phyloP scores from a whole-genome alignment of 2,888 invertebrate genomes.

The Drosophila nr. medialis region DNA sequence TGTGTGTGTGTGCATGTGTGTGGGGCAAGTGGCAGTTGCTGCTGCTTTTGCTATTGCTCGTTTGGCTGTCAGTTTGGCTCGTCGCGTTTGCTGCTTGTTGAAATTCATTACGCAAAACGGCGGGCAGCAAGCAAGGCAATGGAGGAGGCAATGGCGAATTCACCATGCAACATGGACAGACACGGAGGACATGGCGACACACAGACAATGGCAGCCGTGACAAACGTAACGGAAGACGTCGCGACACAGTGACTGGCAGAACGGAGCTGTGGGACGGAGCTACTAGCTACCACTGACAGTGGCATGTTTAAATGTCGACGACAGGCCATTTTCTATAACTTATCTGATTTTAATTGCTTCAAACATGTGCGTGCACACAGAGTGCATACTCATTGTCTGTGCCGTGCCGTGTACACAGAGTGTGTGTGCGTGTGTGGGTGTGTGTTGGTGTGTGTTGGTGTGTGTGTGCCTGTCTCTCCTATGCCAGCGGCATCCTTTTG shows the following conservation, averaged over 20 bases:
- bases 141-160: constrained; percentile 10
- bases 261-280: neutral
- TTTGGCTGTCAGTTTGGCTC: constrained; percentile 60
- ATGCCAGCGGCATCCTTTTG: constrained; percentile 28
- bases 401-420: neutral
- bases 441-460: constrained; percentile 14
- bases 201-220: constrained; percentile 64
- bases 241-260: constrained; percentile 9
- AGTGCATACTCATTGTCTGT: constrained; percentile 46
- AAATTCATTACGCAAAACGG: constrained; percentile 75
- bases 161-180: constrained; percentile 35
- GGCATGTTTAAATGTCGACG: constrained; percentile 78
- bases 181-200: constrained; percentile 16
- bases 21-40: constrained; percentile 44
- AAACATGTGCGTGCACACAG: constrained; percentile 68
- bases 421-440: constrained; percentile 4
- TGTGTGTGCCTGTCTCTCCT: constrained; percentile 24
- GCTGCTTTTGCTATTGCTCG: constrained; percentile 52
- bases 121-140: constrained; percentile 31
- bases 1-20: constrained; percentile 18
- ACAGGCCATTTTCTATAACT: constrained; percentile 79
- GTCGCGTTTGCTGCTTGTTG: constrained; percentile 55
- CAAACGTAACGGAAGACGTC: constrained; percentile 75
- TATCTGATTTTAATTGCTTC: constrained; percentile 83
- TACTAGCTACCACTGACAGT: constrained; percentile 43